A percentile compares a stretch with the other conserved stretches of the same genome.
These are phyloP conservation scores for Danaus plexippus DNA, from an alignment of 1,140 invertebrate genomes.

Conservation along the genomic window DNA sequence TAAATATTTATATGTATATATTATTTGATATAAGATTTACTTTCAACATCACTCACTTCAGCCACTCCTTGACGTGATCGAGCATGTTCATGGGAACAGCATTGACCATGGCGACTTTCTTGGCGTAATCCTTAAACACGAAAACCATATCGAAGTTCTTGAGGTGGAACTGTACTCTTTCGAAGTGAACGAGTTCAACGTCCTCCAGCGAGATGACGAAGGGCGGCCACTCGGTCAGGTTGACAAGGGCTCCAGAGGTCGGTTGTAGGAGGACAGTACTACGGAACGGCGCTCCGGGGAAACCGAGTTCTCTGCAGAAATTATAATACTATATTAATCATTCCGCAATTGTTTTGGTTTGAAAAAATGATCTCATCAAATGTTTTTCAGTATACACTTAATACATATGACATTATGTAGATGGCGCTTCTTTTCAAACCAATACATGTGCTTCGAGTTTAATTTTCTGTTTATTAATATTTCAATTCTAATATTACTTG, in stretches of 20 bases:
- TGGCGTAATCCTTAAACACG: slow-evolving; percentile 98
- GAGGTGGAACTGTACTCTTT: slow-evolving; percentile 97
- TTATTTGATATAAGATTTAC: too few species aligned
- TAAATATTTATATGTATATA: too few species aligned
- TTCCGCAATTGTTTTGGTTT: background rate
- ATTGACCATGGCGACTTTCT: slow-evolving; percentile 96
- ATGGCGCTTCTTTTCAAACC: too few species aligned
- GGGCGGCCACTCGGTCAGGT: slow-evolving; percentile 98
- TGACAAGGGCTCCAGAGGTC: slow-evolving; percentile 96
- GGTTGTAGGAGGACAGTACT: slow-evolving; percentile 97
- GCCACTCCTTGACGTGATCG: slow-evolving; percentile 99
- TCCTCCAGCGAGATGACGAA: slow-evolving; percentile 99
- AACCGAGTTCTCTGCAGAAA: slow-evolving; percentile 87
- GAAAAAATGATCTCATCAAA: slow-evolving; percentile 1
- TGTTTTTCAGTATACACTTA: background rate
- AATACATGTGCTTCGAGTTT: too few species aligned
- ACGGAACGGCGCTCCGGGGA: slow-evolving; percentile 97
- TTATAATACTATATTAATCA: slow-evolving; percentile 1
- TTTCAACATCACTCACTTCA: slow-evolving; percentile 80
- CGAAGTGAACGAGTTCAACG: slow-evolving; percentile 98
- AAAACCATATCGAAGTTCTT: slow-evolving; percentile 99
- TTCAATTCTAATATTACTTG: too few species aligned
- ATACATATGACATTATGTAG: too few species aligned
- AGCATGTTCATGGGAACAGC: slow-evolving; percentile 99
- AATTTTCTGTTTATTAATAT: too few species aligned